phyloP scores from a whole-genome alignment of 2,888 invertebrate genomes.

The Dryocosmus kuriphilus region DNA sequence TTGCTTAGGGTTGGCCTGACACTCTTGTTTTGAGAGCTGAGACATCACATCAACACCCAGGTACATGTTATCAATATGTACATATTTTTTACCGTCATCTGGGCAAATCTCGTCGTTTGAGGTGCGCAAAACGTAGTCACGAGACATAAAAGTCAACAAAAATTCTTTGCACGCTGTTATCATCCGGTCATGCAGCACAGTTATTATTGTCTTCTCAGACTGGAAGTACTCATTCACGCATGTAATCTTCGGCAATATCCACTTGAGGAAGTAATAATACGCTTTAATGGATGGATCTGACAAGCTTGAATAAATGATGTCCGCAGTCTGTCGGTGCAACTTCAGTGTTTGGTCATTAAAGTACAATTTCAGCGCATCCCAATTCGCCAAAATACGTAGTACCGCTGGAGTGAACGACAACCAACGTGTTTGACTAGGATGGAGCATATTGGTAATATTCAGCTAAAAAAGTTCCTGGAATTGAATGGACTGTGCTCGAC shows the following conservation, averaged over 20 bases:
- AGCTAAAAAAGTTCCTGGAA: slow-evolving; percentile 44
- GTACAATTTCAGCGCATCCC: slow-evolving; percentile 48
- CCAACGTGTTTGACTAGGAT: slow-evolving; percentile 49
- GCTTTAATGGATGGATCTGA: slow-evolving; percentile 11
- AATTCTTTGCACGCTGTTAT: slow-evolving; percentile 51
- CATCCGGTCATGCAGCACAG: slow-evolving; percentile 48
- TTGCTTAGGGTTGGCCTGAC: slow-evolving; percentile 32
- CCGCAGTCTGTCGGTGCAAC: neutral
- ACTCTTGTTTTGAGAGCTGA: slow-evolving; percentile 46
- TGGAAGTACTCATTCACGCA: slow-evolving; percentile 55
- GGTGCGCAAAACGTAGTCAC: slow-evolving; percentile 49
- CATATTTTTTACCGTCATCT: slow-evolving; percentile 42
- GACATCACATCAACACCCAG: slow-evolving; percentile 48
- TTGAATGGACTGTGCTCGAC: slow-evolving; percentile 33
- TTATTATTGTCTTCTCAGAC: slow-evolving; percentile 50
- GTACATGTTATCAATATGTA: slow-evolving; percentile 49
- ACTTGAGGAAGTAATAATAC: slow-evolving; percentile 21
- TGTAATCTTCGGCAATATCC: slow-evolving; percentile 51
- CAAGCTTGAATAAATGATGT: slow-evolving; percentile 14
- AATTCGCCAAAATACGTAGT: slow-evolving; percentile 44
- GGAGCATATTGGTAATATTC: slow-evolving; percentile 43
- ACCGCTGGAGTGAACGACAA: slow-evolving; percentile 45
- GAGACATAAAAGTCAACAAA: slow-evolving; percentile 54
- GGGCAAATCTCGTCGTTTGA: slow-evolving; percentile 52
- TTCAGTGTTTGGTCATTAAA: slow-evolving; percentile 27